Percentiles rank a stretch among this genome's conserved stretches.
phyloP scores from a whole-genome alignment of 1,140 invertebrate genomes.

The Drosophila nasuta region DNA sequence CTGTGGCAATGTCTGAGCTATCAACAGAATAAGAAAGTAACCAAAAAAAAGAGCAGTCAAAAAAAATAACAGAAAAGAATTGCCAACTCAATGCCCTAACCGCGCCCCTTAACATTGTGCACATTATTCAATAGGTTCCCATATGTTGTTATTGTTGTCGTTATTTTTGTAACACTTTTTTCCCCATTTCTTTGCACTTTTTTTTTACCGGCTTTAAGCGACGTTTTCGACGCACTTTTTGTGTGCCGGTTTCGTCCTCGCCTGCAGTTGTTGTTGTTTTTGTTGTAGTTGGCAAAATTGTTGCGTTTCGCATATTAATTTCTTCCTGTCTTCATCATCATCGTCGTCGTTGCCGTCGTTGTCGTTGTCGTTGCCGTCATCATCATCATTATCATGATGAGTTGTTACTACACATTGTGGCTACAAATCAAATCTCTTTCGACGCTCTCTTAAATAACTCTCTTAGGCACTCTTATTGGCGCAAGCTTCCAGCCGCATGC shows the following conservation, averaged over 20 bases:
- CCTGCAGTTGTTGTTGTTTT: constrained; percentile 40
- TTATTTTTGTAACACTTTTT: constrained; percentile 51
- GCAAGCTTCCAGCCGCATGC: constrained; percentile 64
- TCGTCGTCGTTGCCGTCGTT: constrained; percentile 36
- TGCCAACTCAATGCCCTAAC: constrained; percentile 4
- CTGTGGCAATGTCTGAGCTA: constrained; percentile 3
- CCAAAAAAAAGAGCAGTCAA: constrained; percentile 3
- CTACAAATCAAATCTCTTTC: constrained; percentile 34
- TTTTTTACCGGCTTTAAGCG: constrained; percentile 70
- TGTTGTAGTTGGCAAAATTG: constrained; percentile 79
- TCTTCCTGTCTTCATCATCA: constrained; percentile 76
- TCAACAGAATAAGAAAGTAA: constrained; percentile 4
- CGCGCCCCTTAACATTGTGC: constrained; percentile 26
- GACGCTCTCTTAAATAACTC: constrained; percentile 39
- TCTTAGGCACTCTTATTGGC: constrained; percentile 76
- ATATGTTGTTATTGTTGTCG: constrained; percentile 52
- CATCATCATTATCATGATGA: constrained; percentile 47
- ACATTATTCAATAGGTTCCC: constrained; percentile 69
- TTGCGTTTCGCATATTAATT: constrained; percentile 84
- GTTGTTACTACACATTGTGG: constrained; percentile 38
- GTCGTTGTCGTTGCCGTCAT: neutral
- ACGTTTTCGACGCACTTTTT: constrained; percentile 54
- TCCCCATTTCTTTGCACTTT: constrained; percentile 31
- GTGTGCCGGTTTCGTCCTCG: constrained; percentile 22
- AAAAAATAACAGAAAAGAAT: constrained; percentile 19